A percentile compares a stretch with the other conserved stretches of the same genome.
These are phyloP conservation scores for Ailuropoda melanoleuca DNA, from an alignment of 2,113 vertebrate species.

Conservation along the genomic window DNA sequence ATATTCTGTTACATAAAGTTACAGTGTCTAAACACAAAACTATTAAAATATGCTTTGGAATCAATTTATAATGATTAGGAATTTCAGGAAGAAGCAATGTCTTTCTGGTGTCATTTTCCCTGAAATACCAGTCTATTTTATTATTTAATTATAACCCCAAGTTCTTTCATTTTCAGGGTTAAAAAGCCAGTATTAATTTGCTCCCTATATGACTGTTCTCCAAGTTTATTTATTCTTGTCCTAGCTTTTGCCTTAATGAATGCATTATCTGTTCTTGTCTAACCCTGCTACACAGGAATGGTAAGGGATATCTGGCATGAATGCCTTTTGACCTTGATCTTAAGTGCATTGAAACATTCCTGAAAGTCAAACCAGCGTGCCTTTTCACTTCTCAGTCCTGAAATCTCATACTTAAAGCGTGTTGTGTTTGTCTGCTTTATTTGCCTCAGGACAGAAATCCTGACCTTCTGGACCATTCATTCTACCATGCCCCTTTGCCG, in stretches of 20 bases:
- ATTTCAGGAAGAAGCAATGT: neutral
- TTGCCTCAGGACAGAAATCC: constrained; percentile 51
- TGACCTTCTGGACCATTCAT: neutral
- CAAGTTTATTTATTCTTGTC: constrained; percentile 68
- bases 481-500: neutral
- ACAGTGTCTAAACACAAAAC: constrained; percentile 9
- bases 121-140: constrained; percentile 39
- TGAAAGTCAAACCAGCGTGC: constrained; percentile 60
- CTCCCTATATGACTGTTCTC: neutral
- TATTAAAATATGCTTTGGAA: neutral
- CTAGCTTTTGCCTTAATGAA: constrained; percentile 55
- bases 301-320: constrained; percentile 44
- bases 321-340: constrained; percentile 43
- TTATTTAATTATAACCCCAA: constrained; percentile 66
- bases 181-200: constrained; percentile 56
- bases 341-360: constrained; percentile 58
- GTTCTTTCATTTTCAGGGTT: constrained; percentile 41
- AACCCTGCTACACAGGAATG: neutral
- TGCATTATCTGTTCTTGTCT: constrained; percentile 56
- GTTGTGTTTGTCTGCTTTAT: constrained; percentile 36
- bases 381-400: constrained; percentile 51
- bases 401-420: constrained; percentile 61
- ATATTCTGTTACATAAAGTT: neutral
- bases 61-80: constrained; percentile 28
- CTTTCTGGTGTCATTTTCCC: constrained; percentile 51